These are phyloP conservation scores for Erpetoichthys calabaricus DNA, from an alignment of 2,797 vertebrate species.

Conservation along the genomic window DNA sequence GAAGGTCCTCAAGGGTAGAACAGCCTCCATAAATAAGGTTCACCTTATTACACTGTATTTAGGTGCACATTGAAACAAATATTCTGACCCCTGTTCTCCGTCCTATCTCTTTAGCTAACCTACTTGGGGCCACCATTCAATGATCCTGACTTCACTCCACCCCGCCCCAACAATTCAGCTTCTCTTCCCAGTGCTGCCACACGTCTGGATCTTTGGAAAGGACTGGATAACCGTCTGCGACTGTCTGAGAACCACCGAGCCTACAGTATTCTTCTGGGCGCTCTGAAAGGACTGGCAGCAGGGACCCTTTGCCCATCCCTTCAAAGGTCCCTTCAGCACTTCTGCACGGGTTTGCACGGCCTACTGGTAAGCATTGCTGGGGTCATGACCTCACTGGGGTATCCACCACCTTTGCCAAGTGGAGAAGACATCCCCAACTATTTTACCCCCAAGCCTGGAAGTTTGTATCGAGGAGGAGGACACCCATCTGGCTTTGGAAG, in stretches of 20 bases:
- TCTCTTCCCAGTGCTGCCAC: slow-evolving; percentile 82
- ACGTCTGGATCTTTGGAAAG: slow-evolving; percentile 77
- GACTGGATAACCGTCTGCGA: slow-evolving; percentile 78
- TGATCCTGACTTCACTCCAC: slow-evolving; percentile 87
- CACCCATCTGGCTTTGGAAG: no score
- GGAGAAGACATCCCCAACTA: slow-evolving; percentile 25
- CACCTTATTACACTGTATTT: no score
- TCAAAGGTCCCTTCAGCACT: slow-evolving; percentile 73
- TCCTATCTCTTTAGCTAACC: slow-evolving; percentile 54
- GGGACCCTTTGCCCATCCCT: slow-evolving; percentile 73
- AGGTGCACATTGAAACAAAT: no score
- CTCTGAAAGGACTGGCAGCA: slow-evolving; percentile 70
- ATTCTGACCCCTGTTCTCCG: slow-evolving; percentile 5
- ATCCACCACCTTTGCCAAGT: slow-evolving; percentile 25
- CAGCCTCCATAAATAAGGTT: background rate
- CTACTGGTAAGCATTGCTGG: slow-evolving; percentile 82
- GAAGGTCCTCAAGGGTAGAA: background rate
- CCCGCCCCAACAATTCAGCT: slow-evolving; percentile 66
- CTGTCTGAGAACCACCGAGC: slow-evolving; percentile 87
- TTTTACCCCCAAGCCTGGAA: slow-evolving; percentile 5
- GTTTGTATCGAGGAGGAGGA: background rate
- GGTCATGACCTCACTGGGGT: slow-evolving; percentile 78
- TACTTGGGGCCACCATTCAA: slow-evolving; percentile 92
- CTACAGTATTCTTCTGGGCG: slow-evolving; percentile 76
- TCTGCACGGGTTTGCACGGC: slow-evolving; percentile 82